Evolutionary conservation across 2,113 vertebrate species (phyloP).

Genomic region (Gobio gobio): DNA sequence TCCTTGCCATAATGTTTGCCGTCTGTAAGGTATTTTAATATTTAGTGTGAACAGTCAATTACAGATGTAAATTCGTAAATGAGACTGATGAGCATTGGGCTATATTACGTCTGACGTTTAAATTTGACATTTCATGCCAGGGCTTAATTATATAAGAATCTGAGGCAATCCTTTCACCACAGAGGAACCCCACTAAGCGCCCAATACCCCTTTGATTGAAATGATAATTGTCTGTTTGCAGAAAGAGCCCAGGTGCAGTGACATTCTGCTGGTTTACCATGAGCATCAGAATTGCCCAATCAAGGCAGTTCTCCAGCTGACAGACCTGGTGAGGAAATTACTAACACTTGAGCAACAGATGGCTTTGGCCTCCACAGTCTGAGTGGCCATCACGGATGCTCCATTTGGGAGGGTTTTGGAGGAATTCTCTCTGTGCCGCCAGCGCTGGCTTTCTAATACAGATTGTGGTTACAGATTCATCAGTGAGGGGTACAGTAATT

Average conservation of each 20-base stretch:
- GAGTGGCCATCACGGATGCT: conserved; percentile 39
- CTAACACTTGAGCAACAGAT: conserved; percentile 60
- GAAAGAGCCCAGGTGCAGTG: conserved; percentile 59
- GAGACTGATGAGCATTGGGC: conserved; percentile 21
- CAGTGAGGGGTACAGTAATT: conserved; percentile 9
- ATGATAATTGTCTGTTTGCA: conserved; percentile 57
- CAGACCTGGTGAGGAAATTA: conserved; percentile 60
- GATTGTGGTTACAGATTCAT: background rate
- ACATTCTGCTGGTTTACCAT: conserved; percentile 53
- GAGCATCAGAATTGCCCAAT: conserved; percentile 60
- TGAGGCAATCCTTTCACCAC: conserved; percentile 43
- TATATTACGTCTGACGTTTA: conserved; percentile 1
- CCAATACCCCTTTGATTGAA: conserved; percentile 58
- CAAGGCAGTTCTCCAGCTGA: conserved; percentile 60
- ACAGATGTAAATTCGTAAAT: conserved; percentile 48
- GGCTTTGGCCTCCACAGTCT: conserved; percentile 52
- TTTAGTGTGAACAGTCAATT: conserved; percentile 18
- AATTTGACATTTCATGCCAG: conserved; percentile 47
- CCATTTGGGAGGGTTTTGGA: conserved; percentile 38
- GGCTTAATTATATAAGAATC: conserved; percentile 51
- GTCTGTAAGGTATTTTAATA: conserved; percentile 2
- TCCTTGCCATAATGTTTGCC: conserved; percentile 2
- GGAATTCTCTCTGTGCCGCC: background rate
- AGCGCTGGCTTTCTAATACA: conserved; percentile 28
- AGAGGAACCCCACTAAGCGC: conserved; percentile 42